A percentile compares a stretch with the other conserved stretches of the same genome.
These are phyloP conservation scores for Poeciliopsis occidentalis DNA, from an alignment of 2,113 vertebrate species.

Conservation along the genomic window DNA sequence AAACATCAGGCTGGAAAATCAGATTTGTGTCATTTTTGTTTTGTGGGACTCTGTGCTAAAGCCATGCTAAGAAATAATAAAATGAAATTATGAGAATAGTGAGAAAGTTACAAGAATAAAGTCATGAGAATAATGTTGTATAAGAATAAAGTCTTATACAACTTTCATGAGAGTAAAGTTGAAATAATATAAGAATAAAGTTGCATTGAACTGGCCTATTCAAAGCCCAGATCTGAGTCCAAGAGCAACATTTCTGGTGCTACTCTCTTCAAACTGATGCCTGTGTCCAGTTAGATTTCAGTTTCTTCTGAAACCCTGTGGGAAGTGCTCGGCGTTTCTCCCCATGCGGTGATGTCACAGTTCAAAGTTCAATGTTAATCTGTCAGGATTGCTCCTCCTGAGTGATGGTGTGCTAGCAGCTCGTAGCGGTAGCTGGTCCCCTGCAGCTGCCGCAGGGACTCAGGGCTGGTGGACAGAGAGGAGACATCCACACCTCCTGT, in stretches of 20 bases:
- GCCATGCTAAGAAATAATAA: no score
- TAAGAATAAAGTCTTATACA: no score
- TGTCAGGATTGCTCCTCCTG: slow-evolving; percentile 55
- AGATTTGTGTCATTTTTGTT: no score
- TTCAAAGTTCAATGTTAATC: slow-evolving; percentile 84
- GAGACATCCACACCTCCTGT: slow-evolving; percentile 65
- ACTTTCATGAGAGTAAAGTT: no score
- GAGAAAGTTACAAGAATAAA: no score
- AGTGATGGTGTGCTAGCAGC: slow-evolving; percentile 63
- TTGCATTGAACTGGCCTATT: no score
- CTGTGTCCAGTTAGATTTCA: not conserved
- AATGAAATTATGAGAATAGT: no score
- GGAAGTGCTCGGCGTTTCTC: slow-evolving; percentile 28
- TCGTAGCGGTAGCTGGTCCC: slow-evolving; percentile 62
- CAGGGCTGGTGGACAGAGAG: slow-evolving; percentile 75
- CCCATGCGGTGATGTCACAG: slow-evolving; percentile 54
- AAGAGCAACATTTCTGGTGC: not conserved
- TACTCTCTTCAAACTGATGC: not conserved
- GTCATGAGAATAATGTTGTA: no score
- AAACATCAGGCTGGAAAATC: no score
- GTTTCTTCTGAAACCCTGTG: not conserved
- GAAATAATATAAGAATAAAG: no score
- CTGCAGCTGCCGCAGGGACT: slow-evolving; percentile 81
- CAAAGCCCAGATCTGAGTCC: not conserved
- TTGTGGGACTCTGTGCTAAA: no score